Base-by-base conservation (phyloP, 2,888 invertebrate genomes). In the Drosophila cognata region DNA sequence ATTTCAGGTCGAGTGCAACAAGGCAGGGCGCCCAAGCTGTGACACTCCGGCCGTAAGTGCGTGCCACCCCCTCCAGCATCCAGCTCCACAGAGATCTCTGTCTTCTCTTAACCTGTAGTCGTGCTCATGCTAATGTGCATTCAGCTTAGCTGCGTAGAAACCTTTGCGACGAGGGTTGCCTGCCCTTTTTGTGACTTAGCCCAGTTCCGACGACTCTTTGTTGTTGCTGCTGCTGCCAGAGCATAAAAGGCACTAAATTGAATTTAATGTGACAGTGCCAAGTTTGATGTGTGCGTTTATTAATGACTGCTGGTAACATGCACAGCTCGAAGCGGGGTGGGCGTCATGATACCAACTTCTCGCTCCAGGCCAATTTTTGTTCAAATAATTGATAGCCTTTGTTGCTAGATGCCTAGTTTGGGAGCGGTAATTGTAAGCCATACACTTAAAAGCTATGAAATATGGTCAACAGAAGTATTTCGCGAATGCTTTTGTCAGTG, bases 1-100 rank as follows among this genome's bases (percentile, higher is more conserved):
- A 90, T 87, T 90, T 76, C 89, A 88, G 77, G 80, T 90, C 77
- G 77, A 85, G 88, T 89, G 88, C 90, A 88, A 64, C 55, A 59
- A 43, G 57, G 72, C 69, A 55, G 62, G 38, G 67, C 25, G 38
- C 11, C 71, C 71, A 38, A 7, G 50, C 68, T 33, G 51, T 41
- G 18, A 38, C 8, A 25, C 46, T 25, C 28, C 21, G 33, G 46
- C 28, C 53, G 48, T 76, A 79, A 79, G 78, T 75, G 79, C 79
- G 80, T 79, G 62, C 60, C 70, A 52, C 64, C 55, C 16, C 29
- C 36, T 38, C 58, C 52, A 41, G 16, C 56, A 25, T 38, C 63
- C 57, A 58, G 57, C 36, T 31, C 18, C 43, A 55, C 51, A 50
- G 35, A 46, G 64, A 66, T 33, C 75, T 64, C 16, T 28, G 38